Evolutionary conservation across 1,140 invertebrate genomes (phyloP).

Genomic region (Olivierus martensii): DNA sequence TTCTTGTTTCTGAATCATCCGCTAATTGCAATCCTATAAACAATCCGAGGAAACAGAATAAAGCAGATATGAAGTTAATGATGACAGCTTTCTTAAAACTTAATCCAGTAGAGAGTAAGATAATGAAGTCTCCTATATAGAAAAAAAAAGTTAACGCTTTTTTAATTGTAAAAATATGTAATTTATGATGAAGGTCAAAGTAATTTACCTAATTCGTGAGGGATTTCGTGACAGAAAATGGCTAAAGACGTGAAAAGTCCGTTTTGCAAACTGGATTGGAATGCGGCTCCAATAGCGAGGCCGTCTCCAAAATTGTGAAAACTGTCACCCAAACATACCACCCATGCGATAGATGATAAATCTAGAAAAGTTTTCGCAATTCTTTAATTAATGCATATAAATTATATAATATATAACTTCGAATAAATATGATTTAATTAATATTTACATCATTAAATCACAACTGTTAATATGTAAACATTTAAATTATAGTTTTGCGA

Average conservation of each 20-base stretch:
- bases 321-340: conserved; percentile 35
- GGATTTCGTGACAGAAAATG: conserved; percentile 37
- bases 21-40: conserved; percentile 26
- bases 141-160: background rate
- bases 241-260: conserved; percentile 35
- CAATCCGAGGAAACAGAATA: conserved; percentile 25
- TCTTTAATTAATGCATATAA: too few relatives aligned
- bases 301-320: conserved; percentile 40
- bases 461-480: too few relatives aligned
- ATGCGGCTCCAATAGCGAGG: conserved; percentile 36
- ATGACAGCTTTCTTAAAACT: conserved; percentile 21
- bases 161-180: background rate
- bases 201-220: conserved; percentile 35
- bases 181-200: too few relatives aligned
- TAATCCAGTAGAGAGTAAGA: conserved; percentile 24
- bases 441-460: too few relatives aligned
- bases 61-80: conserved; percentile 25
- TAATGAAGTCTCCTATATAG: conserved; percentile 25
- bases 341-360: conserved; percentile 26
- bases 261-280: conserved; percentile 24
- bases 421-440: too few relatives aligned
- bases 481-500: too few relatives aligned
- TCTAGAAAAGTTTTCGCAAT: too few relatives aligned
- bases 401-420: too few relatives aligned
- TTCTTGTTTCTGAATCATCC: conserved; percentile 14